phyloP scores from a whole-genome alignment of 2,113 vertebrate genomes.

The Urocitellus parryii region DNA sequence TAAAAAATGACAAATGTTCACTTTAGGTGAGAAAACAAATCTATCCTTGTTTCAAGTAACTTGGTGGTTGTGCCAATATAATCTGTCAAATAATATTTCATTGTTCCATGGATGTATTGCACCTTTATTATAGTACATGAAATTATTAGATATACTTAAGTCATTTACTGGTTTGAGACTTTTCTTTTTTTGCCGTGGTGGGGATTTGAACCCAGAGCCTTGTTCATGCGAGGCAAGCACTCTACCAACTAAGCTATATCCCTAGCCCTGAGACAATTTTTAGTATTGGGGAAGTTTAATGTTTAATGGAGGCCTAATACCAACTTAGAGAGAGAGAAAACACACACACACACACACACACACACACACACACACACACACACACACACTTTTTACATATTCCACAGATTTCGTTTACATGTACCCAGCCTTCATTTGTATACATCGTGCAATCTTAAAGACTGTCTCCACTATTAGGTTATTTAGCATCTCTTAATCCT shows the following conservation, averaged over 20 bases:
- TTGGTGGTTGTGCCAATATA: neutral
- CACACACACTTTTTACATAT: neutral
- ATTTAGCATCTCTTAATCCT: neutral
- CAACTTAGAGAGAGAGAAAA: neutral
- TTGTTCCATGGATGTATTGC: neutral
- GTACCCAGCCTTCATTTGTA: neutral
- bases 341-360: neutral
- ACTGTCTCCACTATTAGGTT: neutral
- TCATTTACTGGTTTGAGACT: neutral
- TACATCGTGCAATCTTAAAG: neutral
- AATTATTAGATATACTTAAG: neutral
- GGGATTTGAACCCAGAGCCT: no score
- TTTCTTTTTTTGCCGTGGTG: no score
- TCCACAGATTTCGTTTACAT: neutral
- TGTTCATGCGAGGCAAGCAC: no score
- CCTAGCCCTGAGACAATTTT: neutral
- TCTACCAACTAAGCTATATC: no score
- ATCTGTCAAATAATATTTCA: neutral
- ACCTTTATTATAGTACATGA: neutral
- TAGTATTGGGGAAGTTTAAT: neutral
- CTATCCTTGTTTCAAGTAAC: neutral
- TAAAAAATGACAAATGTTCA: neutral
- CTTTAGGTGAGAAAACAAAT: neutral
- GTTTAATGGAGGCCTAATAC: neutral
- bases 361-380: accelerated